Base-by-base conservation (phyloP, 2,797 vertebrate genomes). In the Micromesistius poutassou region DNA sequence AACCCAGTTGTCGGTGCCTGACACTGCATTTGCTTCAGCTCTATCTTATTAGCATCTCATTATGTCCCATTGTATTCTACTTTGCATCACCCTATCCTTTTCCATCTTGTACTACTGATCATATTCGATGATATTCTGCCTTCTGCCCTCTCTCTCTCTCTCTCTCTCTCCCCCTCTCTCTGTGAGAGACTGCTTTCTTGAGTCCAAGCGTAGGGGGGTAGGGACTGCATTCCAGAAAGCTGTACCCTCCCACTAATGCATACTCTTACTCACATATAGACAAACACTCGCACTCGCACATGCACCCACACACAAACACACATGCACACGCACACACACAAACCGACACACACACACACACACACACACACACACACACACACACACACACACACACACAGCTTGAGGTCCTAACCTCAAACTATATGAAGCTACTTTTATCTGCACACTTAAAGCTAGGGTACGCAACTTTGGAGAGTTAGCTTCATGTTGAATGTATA, bases 281-380 rank as follows among this genome's bases (percentile, higher is more conserved):
- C 22, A 75, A 40, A 55, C 42, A 55, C 46, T 72, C 76, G 71
- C 77, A 77, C 40, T 78, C 77, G 82, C 71, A 76, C 35, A 75
- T n/a, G n/a, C 30, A 78, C 71, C 30, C 74, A 77, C 76, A 38
- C 40, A 73, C 30, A 74, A 55, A 70, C 72, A 36, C 62, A 77
- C 50, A 76, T 50, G 78, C 66, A 79, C 78, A 80, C 35, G 25
- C 55, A 79, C 71, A 76, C 66, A 80, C 72, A 72, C 70, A 84
- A 73, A 82, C 74, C 85, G 76, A 82, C 76, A 71, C 30, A 71
- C 13, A 71, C 30, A 71, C 30, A 71, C 30, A 30, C 25, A 4
- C 50, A 73, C 71, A 79, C 66, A 78, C 77, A 79, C 31, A 25
- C 55, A 79, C 71, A 76, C 50, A 81, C 70, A 72, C 55, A 84